Conservation (phyloP, 2,797 vertebrate species). For the Astyanax mexicanus region DNA sequence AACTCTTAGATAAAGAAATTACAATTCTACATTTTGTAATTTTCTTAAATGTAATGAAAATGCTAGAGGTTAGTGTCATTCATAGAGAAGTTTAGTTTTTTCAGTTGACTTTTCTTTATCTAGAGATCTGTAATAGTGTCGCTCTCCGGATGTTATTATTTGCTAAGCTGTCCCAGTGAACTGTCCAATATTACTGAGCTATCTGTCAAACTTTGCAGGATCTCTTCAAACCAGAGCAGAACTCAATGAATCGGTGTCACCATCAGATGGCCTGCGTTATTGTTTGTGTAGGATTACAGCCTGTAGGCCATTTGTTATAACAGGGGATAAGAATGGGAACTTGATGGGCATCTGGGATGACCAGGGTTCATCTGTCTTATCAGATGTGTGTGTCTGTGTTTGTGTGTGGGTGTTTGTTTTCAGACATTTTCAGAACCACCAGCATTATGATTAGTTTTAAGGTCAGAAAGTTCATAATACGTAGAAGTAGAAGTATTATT, state of each 20-base stretch:
- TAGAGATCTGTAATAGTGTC: conserved; percentile 59
- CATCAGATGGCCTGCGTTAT: conserved; percentile 67
- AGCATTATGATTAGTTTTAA: no score
- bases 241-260: conserved; percentile 73
- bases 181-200: conserved; percentile 64
- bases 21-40: no score
- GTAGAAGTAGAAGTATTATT: no score
- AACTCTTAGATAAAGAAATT: no score
- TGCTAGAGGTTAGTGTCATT: neutral
- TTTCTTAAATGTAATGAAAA: no score
- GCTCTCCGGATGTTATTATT: conserved; percentile 62
- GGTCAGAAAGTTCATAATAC: no score
- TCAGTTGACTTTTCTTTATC: conserved; percentile 21
- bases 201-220: conserved; percentile 61
- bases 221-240: conserved; percentile 62
- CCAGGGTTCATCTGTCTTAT: conserved; percentile 69
- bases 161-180: conserved; percentile 57
- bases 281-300: conserved; percentile 74
- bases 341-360: conserved; percentile 64
- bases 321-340: conserved; percentile 54
- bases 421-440: neutral
- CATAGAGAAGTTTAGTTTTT: neutral
- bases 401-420: conserved; percentile 19
- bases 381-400: conserved; percentile 49
- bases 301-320: conserved; percentile 60